Base-by-base conservation (phyloP, 2,888 invertebrate genomes). In the Notodonta ziczac region DNA sequence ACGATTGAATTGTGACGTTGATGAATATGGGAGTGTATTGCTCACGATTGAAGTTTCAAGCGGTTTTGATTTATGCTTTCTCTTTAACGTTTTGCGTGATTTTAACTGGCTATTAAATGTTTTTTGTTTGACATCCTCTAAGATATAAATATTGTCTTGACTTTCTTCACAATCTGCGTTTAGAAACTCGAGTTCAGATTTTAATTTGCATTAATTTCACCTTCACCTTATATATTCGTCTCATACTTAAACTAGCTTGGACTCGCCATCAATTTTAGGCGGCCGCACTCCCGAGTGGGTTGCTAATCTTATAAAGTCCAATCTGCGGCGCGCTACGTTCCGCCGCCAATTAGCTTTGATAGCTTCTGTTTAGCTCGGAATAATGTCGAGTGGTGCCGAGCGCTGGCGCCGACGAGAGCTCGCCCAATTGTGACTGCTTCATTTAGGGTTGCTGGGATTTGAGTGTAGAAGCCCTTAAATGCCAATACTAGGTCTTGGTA, bases 311-410 rank as follows among this genome's bases (percentile, higher is more conserved):
- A 76, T 80, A 79, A 81, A 81, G 78, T 76, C 73, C 80, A 82
- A 83, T 85, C 82, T 82, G 83, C 70, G 83, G 82, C 69, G 74
- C 70, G 76, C 73, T 81, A 73, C 80, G 80, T 83, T 78, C 82
- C 79, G 74, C 74, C 77, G 73, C 78, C 87, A 88, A 89, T 90
- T 89, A 90, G 81, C 80, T 74, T 72, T 77, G 79, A 85, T 85
- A 82, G 82, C 78, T 82, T 80, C 75, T 78, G 77, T 78, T 78
- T 78, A 76, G 74, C 73, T 67, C 68, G 72, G 80, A 73, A 73
- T 77, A 73, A 69, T 70, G 67, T 75, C 76, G 77, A 77, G 70
- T 66, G 72, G 60, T 52, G 59, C 70, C 73, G 74, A 76, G 62
- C 16, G 53, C 55, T 44, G 24, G 44, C 63, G 16, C 52, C 56